These are phyloP conservation scores for Carettochelys insculpta DNA, from an alignment of 2,113 vertebrate species.

Conservation along the genomic window DNA sequence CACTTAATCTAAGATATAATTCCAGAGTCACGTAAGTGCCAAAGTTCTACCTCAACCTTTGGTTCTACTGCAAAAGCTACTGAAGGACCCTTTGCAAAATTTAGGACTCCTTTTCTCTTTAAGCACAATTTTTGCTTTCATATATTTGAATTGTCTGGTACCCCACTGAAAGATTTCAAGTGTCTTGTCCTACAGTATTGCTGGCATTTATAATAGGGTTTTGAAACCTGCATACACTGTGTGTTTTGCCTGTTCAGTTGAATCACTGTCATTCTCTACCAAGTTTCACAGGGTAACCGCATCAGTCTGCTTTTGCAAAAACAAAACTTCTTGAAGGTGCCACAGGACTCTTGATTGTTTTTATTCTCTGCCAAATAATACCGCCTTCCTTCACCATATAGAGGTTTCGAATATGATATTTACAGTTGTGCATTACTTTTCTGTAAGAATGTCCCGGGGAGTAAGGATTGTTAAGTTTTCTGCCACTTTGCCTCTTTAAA, in stretches of 20 bases:
- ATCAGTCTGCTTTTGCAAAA: no score
- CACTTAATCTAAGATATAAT: not conserved
- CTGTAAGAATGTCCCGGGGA: not conserved
- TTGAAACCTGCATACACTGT: not conserved
- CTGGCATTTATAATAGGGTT: not conserved
- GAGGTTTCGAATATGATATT: not conserved
- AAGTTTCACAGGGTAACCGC: no score
- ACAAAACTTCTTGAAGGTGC: no score
- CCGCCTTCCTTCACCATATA: not conserved
- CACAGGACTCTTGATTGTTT: no score
- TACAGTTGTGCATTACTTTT: not conserved
- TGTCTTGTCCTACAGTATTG: not conserved
- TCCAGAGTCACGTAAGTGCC: not conserved
- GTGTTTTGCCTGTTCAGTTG: not conserved
- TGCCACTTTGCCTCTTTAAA: not conserved
- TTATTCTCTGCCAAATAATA: no score
- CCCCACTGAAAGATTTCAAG: not conserved
- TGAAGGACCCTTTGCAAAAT: not conserved
- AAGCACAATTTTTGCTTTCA: not conserved
- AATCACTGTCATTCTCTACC: not conserved
- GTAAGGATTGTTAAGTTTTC: not conserved
- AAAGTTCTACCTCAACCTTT: not conserved
- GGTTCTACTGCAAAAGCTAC: not conserved
- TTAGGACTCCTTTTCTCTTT: not conserved
- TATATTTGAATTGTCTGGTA: not conserved